Conservation (phyloP, 2,113 vertebrate species). For the Sclerurus mexicanus region DNA sequence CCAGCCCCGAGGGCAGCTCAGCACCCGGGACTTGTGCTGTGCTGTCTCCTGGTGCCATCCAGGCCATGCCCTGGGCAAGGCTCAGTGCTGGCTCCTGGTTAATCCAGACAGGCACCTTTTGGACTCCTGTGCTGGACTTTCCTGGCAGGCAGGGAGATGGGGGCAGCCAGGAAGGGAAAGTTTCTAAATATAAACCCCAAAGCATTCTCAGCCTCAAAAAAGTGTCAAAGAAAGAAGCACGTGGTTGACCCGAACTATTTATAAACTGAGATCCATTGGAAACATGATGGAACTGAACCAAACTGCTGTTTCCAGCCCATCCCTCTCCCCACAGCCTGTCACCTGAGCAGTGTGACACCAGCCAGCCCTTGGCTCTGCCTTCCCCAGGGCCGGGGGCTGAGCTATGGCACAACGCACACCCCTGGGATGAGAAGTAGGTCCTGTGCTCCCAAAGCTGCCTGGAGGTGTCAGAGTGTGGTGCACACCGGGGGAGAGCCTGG, state of each 20-base stretch:
- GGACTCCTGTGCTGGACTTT: background rate
- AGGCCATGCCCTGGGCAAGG: background rate
- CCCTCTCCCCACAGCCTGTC: background rate
- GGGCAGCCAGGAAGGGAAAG: conserved; percentile 6
- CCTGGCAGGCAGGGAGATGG: background rate
- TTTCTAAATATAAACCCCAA: conserved; percentile 1
- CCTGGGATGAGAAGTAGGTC: background rate
- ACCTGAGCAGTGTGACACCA: background rate
- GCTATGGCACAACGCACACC: background rate
- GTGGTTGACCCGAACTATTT: background rate
- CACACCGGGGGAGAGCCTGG: background rate
- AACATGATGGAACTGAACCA: background rate
- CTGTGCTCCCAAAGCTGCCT: background rate
- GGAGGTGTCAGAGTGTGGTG: background rate
- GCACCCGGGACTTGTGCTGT: background rate
- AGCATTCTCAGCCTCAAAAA: background rate
- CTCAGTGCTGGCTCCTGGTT: background rate
- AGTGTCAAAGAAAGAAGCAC: background rate
- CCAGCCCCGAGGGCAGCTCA: background rate
- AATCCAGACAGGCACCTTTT: background rate
- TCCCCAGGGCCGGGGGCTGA: background rate
- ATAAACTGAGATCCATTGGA: background rate
- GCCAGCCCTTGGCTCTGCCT: background rate
- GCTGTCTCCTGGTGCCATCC: background rate
- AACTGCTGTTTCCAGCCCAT: background rate